These are phyloP conservation scores for Nomada fucata DNA, from an alignment of 2,888 invertebrate species.

Conservation along the genomic window DNA sequence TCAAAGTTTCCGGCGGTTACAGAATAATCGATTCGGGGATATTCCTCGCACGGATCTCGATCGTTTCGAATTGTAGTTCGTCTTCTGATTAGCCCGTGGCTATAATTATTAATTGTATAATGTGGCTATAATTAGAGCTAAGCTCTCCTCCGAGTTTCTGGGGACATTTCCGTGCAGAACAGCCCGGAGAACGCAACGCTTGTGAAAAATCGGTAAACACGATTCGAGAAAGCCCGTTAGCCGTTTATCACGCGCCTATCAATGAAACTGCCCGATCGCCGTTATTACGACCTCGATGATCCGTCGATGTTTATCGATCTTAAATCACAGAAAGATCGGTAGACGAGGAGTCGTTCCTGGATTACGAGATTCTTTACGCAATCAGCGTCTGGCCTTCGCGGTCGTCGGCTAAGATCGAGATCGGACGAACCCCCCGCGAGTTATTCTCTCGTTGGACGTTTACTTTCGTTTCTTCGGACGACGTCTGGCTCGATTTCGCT, in stretches of 20 bases:
- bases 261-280: neutral
- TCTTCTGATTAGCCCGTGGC: too few relatives aligned
- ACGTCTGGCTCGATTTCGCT: neutral
- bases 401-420: constrained; percentile 57
- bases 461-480: neutral
- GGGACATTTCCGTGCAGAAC: constrained; percentile 25
- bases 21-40: neutral
- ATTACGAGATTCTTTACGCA: constrained; percentile 33
- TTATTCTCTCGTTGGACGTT: neutral
- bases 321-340: neutral
- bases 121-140: neutral
- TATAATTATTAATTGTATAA: too few relatives aligned
- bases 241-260: constrained; percentile 2
- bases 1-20: neutral
- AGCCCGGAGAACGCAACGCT: neutral
- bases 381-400: constrained; percentile 64
- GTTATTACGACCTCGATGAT: constrained; percentile 22
- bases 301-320: constrained; percentile 14
- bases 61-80: neutral
- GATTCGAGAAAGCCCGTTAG: neutral
- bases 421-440: constrained; percentile 1
- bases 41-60: neutral
- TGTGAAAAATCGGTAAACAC: constrained; percentile 31
- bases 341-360: constrained; percentile 23
- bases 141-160: neutral